Evolutionary conservation across 1,140 invertebrate genomes (phyloP).

Genomic region (Bombyx mandarina): DNA sequence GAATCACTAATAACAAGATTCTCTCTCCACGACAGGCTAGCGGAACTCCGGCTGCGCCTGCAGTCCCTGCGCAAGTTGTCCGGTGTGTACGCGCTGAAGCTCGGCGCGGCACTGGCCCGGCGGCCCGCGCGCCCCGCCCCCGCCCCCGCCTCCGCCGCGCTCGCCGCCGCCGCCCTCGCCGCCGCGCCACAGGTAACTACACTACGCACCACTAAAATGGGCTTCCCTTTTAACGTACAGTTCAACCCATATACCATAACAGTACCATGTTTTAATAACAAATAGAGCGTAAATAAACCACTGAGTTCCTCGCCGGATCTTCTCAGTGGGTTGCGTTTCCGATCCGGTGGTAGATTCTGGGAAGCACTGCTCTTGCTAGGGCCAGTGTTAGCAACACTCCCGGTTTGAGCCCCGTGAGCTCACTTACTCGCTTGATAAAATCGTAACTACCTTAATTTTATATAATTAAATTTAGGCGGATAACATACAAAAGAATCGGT

Average conservation of each 20-base stretch:
- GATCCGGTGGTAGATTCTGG: no score
- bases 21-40: conserved; percentile 65
- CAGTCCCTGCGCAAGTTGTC: conserved; percentile 82
- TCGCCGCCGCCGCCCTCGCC: conserved; percentile 15
- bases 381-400: no score
- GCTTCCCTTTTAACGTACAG: not conserved
- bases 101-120: conserved; percentile 79
- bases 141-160: conserved; percentile 27
- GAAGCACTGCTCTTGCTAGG: no score
- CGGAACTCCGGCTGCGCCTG: conserved; percentile 79
- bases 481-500: not conserved
- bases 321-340: no score
- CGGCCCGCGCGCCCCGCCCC: conserved; percentile 15
- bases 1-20: no score
- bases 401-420: no score
- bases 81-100: conserved; percentile 82
- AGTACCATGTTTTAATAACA: not conserved
- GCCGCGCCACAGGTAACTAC: conserved; percentile 35
- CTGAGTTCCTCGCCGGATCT: no score
- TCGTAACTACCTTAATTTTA: no score
- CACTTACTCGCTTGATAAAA: no score
- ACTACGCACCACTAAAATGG: not conserved
- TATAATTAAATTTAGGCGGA: not conserved
- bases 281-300: not conserved
- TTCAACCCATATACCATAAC: not conserved